Conservation (phyloP, 2,797 vertebrate species). For the Mallotus villosus region DNA sequence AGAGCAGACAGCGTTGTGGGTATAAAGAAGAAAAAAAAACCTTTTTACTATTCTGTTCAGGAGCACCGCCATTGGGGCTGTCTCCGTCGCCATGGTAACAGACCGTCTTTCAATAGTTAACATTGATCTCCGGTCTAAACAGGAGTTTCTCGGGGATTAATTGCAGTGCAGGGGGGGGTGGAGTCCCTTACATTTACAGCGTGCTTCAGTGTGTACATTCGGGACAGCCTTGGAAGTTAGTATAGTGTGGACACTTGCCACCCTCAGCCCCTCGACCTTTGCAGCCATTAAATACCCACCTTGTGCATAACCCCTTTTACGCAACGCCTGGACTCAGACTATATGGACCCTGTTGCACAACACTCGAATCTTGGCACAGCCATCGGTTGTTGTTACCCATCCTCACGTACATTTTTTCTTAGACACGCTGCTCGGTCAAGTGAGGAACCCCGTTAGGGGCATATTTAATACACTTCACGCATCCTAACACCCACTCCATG, state of each 20-base stretch:
- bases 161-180: background rate
- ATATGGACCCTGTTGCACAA: too few species aligned
- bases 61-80: conserved; percentile 21
- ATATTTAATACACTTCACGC: too few species aligned
- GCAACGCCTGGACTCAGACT: too few species aligned
- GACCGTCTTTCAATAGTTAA: conserved; percentile 48
- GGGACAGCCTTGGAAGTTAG: too few species aligned
- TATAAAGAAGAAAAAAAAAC: conserved; percentile 8
- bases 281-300: too few species aligned
- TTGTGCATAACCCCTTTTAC: too few species aligned
- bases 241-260: too few species aligned
- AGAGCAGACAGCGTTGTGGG: background rate
- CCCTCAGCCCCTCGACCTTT: background rate
- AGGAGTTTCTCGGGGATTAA: conserved; percentile 39
- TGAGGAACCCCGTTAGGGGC: too few species aligned
- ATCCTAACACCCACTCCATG: background rate
- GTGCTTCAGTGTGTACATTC: background rate
- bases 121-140: conserved; percentile 45
- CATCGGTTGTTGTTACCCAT: too few species aligned
- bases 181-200: background rate
- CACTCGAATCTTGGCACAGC: too few species aligned
- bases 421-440: too few species aligned
- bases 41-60: conserved; percentile 30
- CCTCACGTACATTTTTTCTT: too few species aligned
- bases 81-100: conserved; percentile 57